Evolutionary conservation across 2,888 invertebrate species (phyloP).

Genomic region (Cloeon dipterum): DNA sequence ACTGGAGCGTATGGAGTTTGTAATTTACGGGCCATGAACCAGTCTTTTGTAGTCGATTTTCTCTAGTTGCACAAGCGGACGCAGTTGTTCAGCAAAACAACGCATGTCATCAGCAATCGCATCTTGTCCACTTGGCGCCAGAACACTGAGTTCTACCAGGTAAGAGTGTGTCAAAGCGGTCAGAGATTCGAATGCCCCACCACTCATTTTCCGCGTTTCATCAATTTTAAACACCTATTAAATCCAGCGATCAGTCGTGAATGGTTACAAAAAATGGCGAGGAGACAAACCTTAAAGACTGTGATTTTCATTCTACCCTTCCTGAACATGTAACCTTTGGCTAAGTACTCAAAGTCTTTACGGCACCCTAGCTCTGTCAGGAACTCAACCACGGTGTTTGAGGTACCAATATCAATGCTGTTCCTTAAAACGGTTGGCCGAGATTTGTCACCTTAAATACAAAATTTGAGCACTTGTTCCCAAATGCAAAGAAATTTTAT

Average conservation of each 20-base stretch:
- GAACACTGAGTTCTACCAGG: conserved; percentile 74
- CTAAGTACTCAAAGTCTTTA: conserved; percentile 82
- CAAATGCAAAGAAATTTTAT: neutral
- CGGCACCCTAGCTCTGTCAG: conserved; percentile 77
- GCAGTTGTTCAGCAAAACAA: conserved; percentile 79
- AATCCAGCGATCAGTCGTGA: too few species aligned
- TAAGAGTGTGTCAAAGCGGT: conserved; percentile 81
- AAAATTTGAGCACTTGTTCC: neutral
- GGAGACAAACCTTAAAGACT: conserved; percentile 64
- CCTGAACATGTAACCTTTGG: conserved; percentile 83
- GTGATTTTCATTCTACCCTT: conserved; percentile 95
- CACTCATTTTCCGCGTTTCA: neutral
- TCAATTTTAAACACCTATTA: neutral
- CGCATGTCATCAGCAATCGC: conserved; percentile 91
- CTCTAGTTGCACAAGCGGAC: conserved; percentile 75
- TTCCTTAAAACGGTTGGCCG: conserved; percentile 76
- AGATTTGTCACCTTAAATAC: conserved; percentile 45
- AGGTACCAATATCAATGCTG: conserved; percentile 81
- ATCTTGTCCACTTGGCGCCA: conserved; percentile 80
- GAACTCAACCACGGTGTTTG: conserved; percentile 73
- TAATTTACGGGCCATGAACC: conserved; percentile 12
- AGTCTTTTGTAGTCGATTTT: conserved; percentile 77
- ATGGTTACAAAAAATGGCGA: neutral
- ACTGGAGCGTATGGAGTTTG: too few species aligned
- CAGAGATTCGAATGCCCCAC: conserved; percentile 43